A percentile compares a stretch with the other conserved stretches of the same genome.
phyloP scores from a whole-genome alignment of 1,140 invertebrate genomes.

The Ceratosolen fusciceps region DNA sequence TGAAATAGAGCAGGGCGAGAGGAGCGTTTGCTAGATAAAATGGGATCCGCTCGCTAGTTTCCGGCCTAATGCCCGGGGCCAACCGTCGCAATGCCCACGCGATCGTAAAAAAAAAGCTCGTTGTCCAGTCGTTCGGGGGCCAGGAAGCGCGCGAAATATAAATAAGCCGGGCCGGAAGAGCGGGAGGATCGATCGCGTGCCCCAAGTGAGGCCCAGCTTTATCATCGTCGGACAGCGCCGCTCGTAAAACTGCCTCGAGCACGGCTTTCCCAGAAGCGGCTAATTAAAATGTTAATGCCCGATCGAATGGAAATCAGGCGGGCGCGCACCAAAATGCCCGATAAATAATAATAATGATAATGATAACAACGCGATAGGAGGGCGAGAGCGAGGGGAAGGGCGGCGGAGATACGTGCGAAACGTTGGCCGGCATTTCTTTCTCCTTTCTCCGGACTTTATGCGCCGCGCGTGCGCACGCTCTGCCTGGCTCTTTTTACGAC shows the following conservation, averaged over 20 bases:
- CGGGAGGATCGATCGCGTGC: conserved; percentile 13
- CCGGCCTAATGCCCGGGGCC: not conserved
- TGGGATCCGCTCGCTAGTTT: not conserved
- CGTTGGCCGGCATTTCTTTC: no score
- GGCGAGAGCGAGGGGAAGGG: no score
- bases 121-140: not conserved
- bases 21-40: no score
- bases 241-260: conserved; percentile 37
- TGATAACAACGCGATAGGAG: no score
- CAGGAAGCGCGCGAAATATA: conserved; percentile 39
- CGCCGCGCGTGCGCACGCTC: not conserved
- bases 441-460: not conserved
- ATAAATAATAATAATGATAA: no score
- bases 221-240: not conserved
- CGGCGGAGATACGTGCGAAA: no score
- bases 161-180: conserved; percentile 26
- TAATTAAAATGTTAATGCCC: conserved; percentile 32
- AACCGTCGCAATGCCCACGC: not conserved
- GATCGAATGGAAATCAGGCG: conserved; percentile 26
- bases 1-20: no score
- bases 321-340: no score
- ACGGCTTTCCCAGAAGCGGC: conserved; percentile 20
- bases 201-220: not conserved
- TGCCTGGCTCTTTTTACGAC: conserved; percentile 31
- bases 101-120: conserved; percentile 37